Percentiles rank a stretch among this genome's conserved stretches.
Evolutionary conservation across 2,113 vertebrate species (phyloP).

Genomic region (Megaceryle maxima): DNA sequence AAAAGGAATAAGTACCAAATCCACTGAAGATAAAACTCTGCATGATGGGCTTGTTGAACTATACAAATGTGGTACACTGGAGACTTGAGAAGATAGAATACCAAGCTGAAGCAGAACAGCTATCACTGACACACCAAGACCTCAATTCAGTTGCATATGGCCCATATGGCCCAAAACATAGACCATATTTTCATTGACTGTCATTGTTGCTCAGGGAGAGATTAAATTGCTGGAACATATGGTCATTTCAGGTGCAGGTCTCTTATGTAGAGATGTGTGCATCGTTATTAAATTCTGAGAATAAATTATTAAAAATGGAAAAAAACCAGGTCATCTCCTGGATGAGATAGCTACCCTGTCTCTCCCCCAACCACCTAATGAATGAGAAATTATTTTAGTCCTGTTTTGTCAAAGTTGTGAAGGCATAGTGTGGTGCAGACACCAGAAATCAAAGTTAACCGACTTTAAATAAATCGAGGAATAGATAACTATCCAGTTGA

Average conservation of each 20-base stretch:
- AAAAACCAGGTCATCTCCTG: not conserved
- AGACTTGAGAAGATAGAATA: not conserved
- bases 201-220: not conserved
- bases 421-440: not conserved
- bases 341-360: not conserved
- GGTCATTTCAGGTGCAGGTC: not conserved
- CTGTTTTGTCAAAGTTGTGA: not conserved
- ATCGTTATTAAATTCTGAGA: not conserved
- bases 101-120: not conserved
- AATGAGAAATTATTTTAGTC: not conserved
- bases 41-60: not conserved
- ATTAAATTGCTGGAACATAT: constrained; percentile 35
- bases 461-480: constrained; percentile 37
- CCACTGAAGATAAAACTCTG: not conserved
- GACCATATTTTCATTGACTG: not conserved
- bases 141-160: not conserved
- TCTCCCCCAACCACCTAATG: not conserved
- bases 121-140: not conserved
- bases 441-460: not conserved
- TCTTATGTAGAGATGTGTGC: not conserved
- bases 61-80: not conserved
- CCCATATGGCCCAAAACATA: not conserved
- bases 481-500: not conserved
- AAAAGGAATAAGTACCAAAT: not conserved
- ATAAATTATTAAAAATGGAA: not conserved